phyloP scores from a whole-genome alignment of 92 coral and sea anemone species.

The Phenganax marumi region DNA sequence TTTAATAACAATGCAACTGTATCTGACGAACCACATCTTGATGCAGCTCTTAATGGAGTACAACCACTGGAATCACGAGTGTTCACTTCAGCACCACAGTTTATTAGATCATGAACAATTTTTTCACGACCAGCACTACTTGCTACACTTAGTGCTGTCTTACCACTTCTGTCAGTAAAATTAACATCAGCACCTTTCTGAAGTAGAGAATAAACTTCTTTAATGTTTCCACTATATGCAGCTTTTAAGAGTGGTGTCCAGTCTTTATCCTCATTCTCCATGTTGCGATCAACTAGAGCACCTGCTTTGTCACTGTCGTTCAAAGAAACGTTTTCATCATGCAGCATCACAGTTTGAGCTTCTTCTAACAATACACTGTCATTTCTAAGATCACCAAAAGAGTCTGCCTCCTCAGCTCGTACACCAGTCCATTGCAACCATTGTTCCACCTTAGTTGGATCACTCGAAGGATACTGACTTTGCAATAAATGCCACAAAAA shows the following conservation, averaged over 20 bases:
- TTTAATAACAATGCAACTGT: slow-evolving; percentile 85
- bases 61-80: slow-evolving; percentile 87
- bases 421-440: slow-evolving; percentile 97
- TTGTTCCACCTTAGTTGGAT: slow-evolving; percentile 69
- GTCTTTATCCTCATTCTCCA: slow-evolving; percentile 84
- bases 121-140: slow-evolving; percentile 89
- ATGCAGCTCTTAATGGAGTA: slow-evolving; percentile 86
- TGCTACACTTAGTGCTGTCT: slow-evolving; percentile 88
- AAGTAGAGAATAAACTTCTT: slow-evolving; percentile 72
- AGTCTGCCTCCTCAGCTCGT: slow-evolving; percentile 62
- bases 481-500: slow-evolving; percentile 78
- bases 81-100: slow-evolving; percentile 91
- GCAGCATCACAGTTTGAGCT: slow-evolving; percentile 53
- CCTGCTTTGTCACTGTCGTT: slow-evolving; percentile 59
- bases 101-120: slow-evolving; percentile 85
- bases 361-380: slow-evolving; percentile 62
- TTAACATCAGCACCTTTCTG: slow-evolving; percentile 97
- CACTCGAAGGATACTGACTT: slow-evolving; percentile 62
- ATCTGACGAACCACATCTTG: slow-evolving; percentile 92
- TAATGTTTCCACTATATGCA: slow-evolving; percentile 80
- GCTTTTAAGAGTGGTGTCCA: slow-evolving; percentile 90
- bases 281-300: slow-evolving; percentile 66
- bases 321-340: slow-evolving; percentile 50
- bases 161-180: slow-evolving; percentile 82
- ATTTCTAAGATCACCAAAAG: slow-evolving; percentile 5